These are phyloP conservation scores for Python bivittatus DNA, from an alignment of 2,113 vertebrate genomes.

Conservation along the genomic window DNA sequence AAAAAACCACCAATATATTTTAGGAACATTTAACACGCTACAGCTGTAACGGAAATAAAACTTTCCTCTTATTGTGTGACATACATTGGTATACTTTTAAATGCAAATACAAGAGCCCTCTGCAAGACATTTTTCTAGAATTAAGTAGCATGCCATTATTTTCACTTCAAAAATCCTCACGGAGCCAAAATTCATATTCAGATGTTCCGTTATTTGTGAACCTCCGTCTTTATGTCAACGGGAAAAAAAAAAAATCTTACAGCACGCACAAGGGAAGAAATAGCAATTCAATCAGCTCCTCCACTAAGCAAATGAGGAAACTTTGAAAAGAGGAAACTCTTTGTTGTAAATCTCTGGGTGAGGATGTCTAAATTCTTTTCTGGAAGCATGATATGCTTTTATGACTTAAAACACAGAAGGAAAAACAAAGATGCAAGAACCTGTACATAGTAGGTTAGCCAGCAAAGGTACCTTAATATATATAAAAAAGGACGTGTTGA, in stretches of 20 bases:
- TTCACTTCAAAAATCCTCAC: neutral
- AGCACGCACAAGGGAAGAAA: neutral
- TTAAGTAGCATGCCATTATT: constrained; percentile 6
- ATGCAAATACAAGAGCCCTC: constrained; percentile 41
- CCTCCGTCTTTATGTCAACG: neutral
- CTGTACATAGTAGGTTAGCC: neutral
- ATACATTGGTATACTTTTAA: constrained; percentile 30
- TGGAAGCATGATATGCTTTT: constrained; percentile 55
- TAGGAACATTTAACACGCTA: constrained; percentile 9
- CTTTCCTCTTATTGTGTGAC: constrained; percentile 37
- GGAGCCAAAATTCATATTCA: neutral
- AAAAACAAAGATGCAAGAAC: neutral
- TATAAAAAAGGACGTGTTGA: neutral
- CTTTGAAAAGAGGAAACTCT: neutral
- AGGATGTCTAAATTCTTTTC: constrained; percentile 58
- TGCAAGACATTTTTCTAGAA: constrained; percentile 16
- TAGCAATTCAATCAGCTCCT: neutral
- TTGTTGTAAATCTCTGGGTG: neutral
- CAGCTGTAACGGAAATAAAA: constrained; percentile 22
- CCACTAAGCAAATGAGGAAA: neutral
- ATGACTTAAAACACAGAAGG: constrained; percentile 23
- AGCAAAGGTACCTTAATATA: constrained; percentile 25
- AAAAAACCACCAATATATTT: neutral
- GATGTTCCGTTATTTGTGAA: neutral
- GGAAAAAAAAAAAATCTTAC: no score